A percentile compares a stretch with the other conserved stretches of the same genome.
Conservation (phyloP, 2,113 vertebrate genomes). For the Eptesicus fuscus region DNA sequence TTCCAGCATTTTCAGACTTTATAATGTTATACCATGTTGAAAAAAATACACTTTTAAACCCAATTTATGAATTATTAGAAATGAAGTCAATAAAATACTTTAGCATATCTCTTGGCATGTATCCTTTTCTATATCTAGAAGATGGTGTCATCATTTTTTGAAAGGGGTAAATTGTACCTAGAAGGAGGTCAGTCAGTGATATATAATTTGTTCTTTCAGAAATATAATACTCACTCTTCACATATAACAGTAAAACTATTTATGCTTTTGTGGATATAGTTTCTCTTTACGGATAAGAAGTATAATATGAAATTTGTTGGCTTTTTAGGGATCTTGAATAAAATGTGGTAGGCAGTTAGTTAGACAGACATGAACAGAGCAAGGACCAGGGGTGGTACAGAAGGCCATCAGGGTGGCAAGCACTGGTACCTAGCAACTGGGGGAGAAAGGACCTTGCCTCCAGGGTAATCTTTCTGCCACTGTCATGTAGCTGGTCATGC, state of each 20-base stretch:
- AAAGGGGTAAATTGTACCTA: background rate
- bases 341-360: background rate
- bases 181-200: background rate
- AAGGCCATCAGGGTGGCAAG: background rate
- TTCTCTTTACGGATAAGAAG: background rate
- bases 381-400: background rate
- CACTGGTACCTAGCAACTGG: background rate
- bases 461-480: background rate
- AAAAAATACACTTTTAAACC: conserved; percentile 26
- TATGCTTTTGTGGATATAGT: background rate
- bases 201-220: background rate
- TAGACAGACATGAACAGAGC: background rate
- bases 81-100: background rate
- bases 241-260: background rate
- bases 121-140: conserved; percentile 4
- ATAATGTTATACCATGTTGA: background rate
- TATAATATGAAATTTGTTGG: background rate
- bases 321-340: background rate
- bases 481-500: background rate
- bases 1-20: background rate
- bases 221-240: background rate
- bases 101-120: background rate
- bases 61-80: conserved; percentile 25
- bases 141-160: background rate
- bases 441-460: background rate